Evolutionary conservation across 64 coral and sea anemone species (phyloP).

Genomic region (Catalaphyllia jardinei): DNA sequence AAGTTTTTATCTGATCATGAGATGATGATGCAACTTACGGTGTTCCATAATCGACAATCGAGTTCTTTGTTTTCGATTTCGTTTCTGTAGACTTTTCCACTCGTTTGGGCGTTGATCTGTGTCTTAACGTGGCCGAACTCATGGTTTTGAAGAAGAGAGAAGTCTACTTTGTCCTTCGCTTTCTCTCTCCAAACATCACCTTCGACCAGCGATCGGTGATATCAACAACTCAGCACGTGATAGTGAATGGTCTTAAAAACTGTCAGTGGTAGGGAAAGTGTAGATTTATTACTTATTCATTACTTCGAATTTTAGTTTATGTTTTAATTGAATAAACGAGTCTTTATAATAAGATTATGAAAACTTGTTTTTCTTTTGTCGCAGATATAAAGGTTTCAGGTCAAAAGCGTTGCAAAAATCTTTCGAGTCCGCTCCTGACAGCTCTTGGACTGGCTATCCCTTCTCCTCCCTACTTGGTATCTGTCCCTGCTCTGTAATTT

Average conservation of each 20-base stretch:
- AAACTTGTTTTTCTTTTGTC: too few species aligned
- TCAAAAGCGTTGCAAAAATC: too few species aligned
- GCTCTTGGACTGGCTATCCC: too few species aligned
- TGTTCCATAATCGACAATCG: not conserved
- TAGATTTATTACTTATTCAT: not conserved
- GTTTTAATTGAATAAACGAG: too few species aligned
- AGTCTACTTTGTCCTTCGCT: not conserved
- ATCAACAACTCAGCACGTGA: conserved; percentile 1
- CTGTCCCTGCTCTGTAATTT: too few species aligned
- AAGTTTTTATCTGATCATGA: not conserved
- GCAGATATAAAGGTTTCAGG: too few species aligned
- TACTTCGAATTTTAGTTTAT: too few species aligned
- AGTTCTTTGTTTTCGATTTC: not conserved
- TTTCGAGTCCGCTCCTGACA: too few species aligned
- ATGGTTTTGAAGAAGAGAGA: not conserved
- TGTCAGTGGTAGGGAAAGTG: not conserved
- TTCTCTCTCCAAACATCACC: not conserved
- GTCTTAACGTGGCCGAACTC: conserved; percentile 22
- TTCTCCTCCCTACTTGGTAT: too few species aligned
- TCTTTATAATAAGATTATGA: too few species aligned
- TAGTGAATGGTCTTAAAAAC: not conserved
- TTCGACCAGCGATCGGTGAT: conserved; percentile 5
- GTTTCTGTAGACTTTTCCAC: conserved; percentile 7
- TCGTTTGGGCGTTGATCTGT: not conserved
- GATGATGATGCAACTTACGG: not conserved